phyloP scores from a whole-genome alignment of 2,888 invertebrate genomes.

The Rhamnusium bicolor region DNA sequence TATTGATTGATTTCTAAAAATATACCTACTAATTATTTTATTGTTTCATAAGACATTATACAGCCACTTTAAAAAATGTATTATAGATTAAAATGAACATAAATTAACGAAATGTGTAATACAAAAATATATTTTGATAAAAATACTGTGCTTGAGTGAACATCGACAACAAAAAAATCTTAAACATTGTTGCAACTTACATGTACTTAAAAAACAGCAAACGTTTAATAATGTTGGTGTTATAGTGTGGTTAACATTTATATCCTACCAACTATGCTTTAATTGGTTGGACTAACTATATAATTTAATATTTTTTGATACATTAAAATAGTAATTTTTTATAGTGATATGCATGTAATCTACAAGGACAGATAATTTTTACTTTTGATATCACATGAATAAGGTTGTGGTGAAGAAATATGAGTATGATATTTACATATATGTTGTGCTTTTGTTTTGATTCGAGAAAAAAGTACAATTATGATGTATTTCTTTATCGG shows the following conservation, averaged over 20 bases:
- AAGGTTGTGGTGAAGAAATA: neutral
- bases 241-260: slow-evolving; percentile 30
- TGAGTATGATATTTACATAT: neutral
- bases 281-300: slow-evolving; percentile 31
- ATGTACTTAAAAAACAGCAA: slow-evolving; percentile 9
- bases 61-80: slow-evolving; percentile 22
- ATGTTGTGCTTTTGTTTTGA: neutral
- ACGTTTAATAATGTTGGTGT: slow-evolving; percentile 24
- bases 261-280: slow-evolving; percentile 21
- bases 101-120: slow-evolving; percentile 12
- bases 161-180: slow-evolving; percentile 6
- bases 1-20: slow-evolving; percentile 33
- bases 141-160: slow-evolving; percentile 29
- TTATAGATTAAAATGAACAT: slow-evolving; percentile 9
- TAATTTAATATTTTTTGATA: neutral
- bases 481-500: neutral
- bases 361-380: neutral
- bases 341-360: neutral
- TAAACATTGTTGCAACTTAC: neutral
- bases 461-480: neutral
- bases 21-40: slow-evolving; percentile 22
- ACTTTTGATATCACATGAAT: slow-evolving; percentile 6
- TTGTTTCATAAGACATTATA: slow-evolving; percentile 38
- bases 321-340: slow-evolving; percentile 7
- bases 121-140: slow-evolving; percentile 25